Base-by-base conservation (phyloP, 2,797 vertebrate species). In the Remorina albescens region DNA sequence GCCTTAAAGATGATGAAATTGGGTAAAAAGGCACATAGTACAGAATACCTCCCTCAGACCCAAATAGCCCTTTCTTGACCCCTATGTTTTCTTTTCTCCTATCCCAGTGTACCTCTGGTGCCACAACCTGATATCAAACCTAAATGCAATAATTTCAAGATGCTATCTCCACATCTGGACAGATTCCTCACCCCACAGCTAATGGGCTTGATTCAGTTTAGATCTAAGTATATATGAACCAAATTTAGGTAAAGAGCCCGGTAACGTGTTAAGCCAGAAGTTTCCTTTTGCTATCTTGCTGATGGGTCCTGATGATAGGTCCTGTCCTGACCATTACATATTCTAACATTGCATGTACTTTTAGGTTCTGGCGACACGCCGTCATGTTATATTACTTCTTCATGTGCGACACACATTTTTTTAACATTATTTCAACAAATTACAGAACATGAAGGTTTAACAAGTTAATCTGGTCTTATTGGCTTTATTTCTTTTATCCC, bases 231-330 rank as follows among this genome's bases (percentile, higher is more conserved):
- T 30, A 30, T 30, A 30, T 30, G 6, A 6, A 6, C 30, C 30
- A 30, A 6, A 30, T 6, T 30, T 6, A 6, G 30, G 30, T 6
- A 3, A 30, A 30, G 30, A 6, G 6, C 30, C 30, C 30, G 30
- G 6, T 3, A 3, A 30, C 6, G 6, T 6, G 30, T 30, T 30
- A 6, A 6, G 30, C 30, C 30, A 30, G 30, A 30, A 30, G 30
- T 30, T 30, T 30, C 30, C 3, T 30, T 30, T 30, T 3, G 30
- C 30, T 30, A 30, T 30, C 30, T 30, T 30, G 30, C 30, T 30
- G n/a, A n/a, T n/a, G n/a, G n/a, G n/a, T 19, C 26, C 37, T 63
- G 76, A 71, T 74, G 53, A 34, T 16, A 30, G 53, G 74, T 63
- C 62, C 61, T 30, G 66, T 59, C 67, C 39, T 39, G 2, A 51